Conservation (phyloP, 2,113 vertebrate genomes). For the Calonectris borealis region DNA sequence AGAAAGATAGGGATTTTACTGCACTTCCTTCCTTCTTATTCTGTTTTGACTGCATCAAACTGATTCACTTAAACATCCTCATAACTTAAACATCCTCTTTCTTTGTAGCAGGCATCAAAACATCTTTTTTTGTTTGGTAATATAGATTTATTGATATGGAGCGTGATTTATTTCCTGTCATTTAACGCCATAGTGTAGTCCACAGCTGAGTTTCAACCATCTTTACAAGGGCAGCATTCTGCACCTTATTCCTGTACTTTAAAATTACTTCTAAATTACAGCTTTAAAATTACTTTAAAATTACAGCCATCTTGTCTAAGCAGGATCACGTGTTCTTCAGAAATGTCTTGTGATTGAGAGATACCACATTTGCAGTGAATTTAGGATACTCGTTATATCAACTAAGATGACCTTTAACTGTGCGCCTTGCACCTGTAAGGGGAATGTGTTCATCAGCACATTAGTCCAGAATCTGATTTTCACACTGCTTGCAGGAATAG, state of each 20-base stretch:
- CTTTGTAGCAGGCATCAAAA: conserved; percentile 16
- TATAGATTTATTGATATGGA: neutral
- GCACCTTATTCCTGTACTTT: neutral
- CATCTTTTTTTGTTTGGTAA: neutral
- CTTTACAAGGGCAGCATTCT: neutral
- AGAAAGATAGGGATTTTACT: neutral
- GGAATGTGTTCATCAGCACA: neutral
- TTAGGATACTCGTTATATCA: neutral
- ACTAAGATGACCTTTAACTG: neutral
- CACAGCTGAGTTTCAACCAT: neutral
- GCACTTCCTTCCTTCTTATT: conserved; percentile 50
- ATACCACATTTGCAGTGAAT: neutral
- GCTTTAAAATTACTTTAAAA: neutral
- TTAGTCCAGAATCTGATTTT: neutral
- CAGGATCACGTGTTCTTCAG: conserved; percentile 8
- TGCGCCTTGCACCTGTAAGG: neutral
- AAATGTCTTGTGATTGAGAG: conserved; percentile 43
- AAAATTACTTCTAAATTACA: neutral
- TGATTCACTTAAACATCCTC: conserved; percentile 60
- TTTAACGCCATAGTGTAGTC: neutral
- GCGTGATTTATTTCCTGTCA: conserved; percentile 1
- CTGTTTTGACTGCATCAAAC: conserved; percentile 32
- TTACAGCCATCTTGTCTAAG: neutral
- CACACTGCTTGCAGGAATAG: neutral
- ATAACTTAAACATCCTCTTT: conserved; percentile 30